A percentile compares a stretch with the other conserved stretches of the same genome.
These are phyloP conservation scores for Thalpophila matura DNA, from an alignment of 2,888 invertebrate genomes.

Conservation along the genomic window DNA sequence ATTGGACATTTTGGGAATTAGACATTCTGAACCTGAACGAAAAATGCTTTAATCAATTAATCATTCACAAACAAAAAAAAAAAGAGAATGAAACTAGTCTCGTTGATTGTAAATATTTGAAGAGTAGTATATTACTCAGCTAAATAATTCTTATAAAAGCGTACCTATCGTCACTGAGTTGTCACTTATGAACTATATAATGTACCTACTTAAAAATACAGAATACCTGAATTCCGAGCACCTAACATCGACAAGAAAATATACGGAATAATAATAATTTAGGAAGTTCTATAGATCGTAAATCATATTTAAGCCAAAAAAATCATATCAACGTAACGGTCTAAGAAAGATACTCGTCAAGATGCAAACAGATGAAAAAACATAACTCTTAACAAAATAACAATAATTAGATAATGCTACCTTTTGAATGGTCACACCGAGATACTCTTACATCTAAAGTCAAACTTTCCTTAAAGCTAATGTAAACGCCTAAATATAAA, in stretches of 20 bases:
- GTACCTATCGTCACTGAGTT: neutral
- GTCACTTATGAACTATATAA: neutral
- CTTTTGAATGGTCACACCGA: neutral
- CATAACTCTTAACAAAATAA: conserved; percentile 8
- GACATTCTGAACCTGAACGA: no score
- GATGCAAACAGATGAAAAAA: conserved; percentile 9
- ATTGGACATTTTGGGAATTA: no score
- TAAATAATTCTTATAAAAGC: conserved; percentile 25
- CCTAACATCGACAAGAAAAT: neutral
- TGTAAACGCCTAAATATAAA: conserved; percentile 17
- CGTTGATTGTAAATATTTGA: conserved; percentile 1
- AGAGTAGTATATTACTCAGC: neutral
- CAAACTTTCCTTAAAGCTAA: conserved; percentile 20
- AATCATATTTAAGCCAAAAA: neutral
- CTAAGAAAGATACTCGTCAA: conserved; percentile 4
- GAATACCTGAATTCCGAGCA: neutral
- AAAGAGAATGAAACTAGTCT: neutral
- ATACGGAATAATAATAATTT: conserved; percentile 19
- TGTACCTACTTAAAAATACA: conserved; percentile 4
- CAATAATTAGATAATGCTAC: neutral
- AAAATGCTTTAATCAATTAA: no score
- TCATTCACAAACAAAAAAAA: no score
- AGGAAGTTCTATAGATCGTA: neutral
- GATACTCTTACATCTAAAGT: conserved; percentile 23
- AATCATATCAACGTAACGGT: neutral